phyloP scores from a whole-genome alignment of 64 coral and sea anemone genomes.

The Dendronephthya gigantea region DNA sequence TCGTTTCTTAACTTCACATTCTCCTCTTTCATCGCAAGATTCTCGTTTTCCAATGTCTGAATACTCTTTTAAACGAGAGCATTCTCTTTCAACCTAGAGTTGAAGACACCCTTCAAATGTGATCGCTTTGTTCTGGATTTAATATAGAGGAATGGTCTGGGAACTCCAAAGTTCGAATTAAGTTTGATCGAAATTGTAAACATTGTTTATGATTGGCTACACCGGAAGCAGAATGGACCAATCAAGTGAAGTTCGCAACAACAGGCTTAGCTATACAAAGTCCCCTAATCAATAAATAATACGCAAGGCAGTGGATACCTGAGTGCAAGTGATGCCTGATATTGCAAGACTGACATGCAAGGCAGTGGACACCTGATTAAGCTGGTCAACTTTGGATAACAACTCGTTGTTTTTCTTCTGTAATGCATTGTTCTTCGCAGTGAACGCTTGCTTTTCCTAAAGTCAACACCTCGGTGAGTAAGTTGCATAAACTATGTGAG shows the following conservation, averaged over 20 bases:
- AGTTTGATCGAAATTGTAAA: no score
- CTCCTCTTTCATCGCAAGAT: neutral
- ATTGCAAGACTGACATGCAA: no score
- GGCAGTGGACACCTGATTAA: constrained; percentile 66
- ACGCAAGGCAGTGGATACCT: no score
- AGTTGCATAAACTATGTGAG: no score
- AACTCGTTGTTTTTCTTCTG: constrained; percentile 82
- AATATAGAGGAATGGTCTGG: no score
- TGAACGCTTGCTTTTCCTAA: constrained; percentile 69
- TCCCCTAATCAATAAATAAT: neutral
- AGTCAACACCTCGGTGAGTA: no score
- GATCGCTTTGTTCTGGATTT: neutral
- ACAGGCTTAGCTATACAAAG: no score
- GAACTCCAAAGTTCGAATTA: no score
- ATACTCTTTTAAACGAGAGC: neutral
- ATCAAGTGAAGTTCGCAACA: no score
- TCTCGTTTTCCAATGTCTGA: neutral
- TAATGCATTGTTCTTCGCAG: constrained; percentile 67
- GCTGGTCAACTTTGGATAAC: constrained; percentile 50
- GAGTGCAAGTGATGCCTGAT: no score
- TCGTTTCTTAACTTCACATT: neutral
- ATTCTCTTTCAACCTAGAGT: neutral
- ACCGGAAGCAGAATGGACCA: no score
- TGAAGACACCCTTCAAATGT: neutral
- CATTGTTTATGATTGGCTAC: no score